Conservation (phyloP, 2,888 invertebrate genomes). For the Chironomus tentans region DNA sequence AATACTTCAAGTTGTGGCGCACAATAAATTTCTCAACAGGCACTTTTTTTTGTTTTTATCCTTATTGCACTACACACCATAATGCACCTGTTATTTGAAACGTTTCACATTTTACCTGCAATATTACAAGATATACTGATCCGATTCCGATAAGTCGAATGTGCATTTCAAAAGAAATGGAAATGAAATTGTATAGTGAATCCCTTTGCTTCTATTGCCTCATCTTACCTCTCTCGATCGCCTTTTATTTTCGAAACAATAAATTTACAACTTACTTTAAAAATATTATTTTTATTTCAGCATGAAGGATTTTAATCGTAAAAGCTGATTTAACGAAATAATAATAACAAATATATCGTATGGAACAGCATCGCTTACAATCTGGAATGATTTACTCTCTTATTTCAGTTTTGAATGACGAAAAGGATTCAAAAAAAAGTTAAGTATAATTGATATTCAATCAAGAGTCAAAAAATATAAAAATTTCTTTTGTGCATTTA, state of each 20-base stretch:
- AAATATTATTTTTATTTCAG: constrained; percentile 18
- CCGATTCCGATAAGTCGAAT: constrained; percentile 10
- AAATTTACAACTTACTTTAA: constrained; percentile 15
- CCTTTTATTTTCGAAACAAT: no score
- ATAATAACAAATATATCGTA: not conserved
- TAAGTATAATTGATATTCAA: constrained; percentile 26
- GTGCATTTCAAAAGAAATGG: constrained; percentile 15
- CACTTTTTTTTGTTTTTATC: not conserved
- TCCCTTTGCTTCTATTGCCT: not conserved
- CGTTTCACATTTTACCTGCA: constrained; percentile 13
- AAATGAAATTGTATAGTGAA: not conserved
- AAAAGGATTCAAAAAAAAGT: not conserved
- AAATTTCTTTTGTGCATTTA: not conserved
- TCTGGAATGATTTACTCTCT: not conserved
- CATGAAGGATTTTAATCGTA: constrained; percentile 27
- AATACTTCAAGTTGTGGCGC: not conserved
- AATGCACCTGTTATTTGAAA: constrained; percentile 24
- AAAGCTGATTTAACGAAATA: constrained; percentile 20
- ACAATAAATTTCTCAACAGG: constrained; percentile 12
- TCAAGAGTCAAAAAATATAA: not conserved
- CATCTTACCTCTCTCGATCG: not conserved
- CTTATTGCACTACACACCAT: constrained; percentile 6
- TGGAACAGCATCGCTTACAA: not conserved
- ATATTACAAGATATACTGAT: not conserved
- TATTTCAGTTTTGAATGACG: not conserved